Base-by-base conservation (phyloP, 2,888 invertebrate genomes). In the Microdon myrmicae region DNA sequence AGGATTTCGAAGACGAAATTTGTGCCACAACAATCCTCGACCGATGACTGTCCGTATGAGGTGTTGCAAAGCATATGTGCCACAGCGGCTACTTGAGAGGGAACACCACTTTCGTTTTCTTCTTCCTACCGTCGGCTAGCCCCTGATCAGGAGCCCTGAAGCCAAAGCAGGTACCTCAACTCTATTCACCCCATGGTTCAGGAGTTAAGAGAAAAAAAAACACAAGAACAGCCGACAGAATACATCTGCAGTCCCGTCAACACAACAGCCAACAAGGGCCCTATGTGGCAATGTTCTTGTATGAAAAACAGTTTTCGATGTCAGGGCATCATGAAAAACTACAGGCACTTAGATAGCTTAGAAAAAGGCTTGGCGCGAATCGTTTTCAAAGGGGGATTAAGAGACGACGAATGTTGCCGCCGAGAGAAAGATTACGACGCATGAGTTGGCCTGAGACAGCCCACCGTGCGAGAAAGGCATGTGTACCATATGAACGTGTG, bases 211-310 rank as follows among this genome's bases (percentile, higher is more conserved):
- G 26, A 37, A 41, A 48, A 35, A 31, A 47, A 31, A 19, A 26
- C 28, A 44, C 43, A 29, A 32, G 44, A 67, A 70, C 64, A 71
- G 67, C 70, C n/a, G 14, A 12, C 7, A 29, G 3, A 4, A 14
- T 16, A 3, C 14, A 25, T n/a, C 13, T 14, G 34, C 35, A 37
- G 44, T 19, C 13, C 23, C 28, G 43, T 26, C 25, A 37, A 41
- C 48, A 35, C 37, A 47, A 31, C 19, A 26, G 34, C 51, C 43
- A 29, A 32, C 48, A 67, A 70, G 64, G 71, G 67, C 70, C n/a
- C n/a, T n/a, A n/a, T n/a, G 75, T 75, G 76, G 72, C 77, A 79
- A 78, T 78, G 77, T 79, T 77, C 79, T 79, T 78, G 79, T 74
- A 75, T 75, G 77, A 77, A 78, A 78, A 78, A 79, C 78, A 73